A percentile compares a stretch with the other conserved stretches of the same genome.
Evolutionary conservation across 2,888 invertebrate species (phyloP).

Genomic region (Philaethria dido): DNA sequence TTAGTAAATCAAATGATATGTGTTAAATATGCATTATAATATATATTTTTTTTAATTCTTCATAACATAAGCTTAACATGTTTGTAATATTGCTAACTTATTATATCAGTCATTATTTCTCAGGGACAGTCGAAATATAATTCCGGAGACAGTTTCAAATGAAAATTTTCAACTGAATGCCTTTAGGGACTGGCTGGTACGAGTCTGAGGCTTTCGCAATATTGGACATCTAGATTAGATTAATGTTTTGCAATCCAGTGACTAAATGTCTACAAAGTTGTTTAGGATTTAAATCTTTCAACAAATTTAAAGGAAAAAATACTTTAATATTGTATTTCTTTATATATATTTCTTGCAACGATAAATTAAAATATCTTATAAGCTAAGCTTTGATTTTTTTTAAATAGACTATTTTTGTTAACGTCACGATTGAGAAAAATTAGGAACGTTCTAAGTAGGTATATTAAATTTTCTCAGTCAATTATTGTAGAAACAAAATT

Average conservation of each 20-base stretch:
- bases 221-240: constrained; percentile 52
- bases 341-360: constrained; percentile 1
- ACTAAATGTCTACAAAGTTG: constrained; percentile 36
- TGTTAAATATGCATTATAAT: too few relatives aligned
- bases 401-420: not conserved
- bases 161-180: constrained; percentile 55
- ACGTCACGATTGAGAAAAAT: too few relatives aligned
- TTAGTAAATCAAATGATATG: too few relatives aligned
- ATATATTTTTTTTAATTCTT: not conserved
- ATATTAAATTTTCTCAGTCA: too few relatives aligned
- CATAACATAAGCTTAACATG: not conserved
- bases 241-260: constrained; percentile 60
- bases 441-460: too few relatives aligned
- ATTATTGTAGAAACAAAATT: too few relatives aligned
- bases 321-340: not conserved
- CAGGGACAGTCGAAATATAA: constrained; percentile 25
- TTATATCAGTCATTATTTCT: constrained; percentile 3
- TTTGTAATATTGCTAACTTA: not conserved
- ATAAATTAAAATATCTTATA: not conserved
- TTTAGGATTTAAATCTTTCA: constrained; percentile 18
- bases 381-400: not conserved
- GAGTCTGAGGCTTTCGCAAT: constrained; percentile 47
- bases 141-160: constrained; percentile 58
- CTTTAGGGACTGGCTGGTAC: constrained; percentile 57
- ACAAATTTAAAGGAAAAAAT: constrained; percentile 6